These are phyloP conservation scores for Nephotettix cincticeps DNA, from an alignment of 1,140 invertebrate species.

Conservation along the genomic window DNA sequence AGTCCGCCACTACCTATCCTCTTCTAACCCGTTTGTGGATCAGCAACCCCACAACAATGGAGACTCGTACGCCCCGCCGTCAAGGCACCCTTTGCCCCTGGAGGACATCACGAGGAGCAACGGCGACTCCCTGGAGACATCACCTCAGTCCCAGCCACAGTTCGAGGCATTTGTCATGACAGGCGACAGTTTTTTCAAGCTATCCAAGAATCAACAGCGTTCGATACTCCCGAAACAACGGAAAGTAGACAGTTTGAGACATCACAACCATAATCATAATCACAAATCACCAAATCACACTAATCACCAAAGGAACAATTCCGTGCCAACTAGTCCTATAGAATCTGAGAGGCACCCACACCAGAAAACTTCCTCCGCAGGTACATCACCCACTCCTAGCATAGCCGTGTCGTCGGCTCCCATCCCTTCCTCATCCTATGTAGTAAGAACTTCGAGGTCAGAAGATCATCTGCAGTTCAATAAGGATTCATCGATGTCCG, in stretches of 20 bases:
- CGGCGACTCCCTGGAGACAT: conserved; percentile 21
- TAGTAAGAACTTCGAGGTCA: conserved; percentile 68
- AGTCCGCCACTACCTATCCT: conserved; percentile 70
- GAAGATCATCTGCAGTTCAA: conserved; percentile 77
- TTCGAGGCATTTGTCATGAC: conserved; percentile 97
- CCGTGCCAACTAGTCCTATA: conserved; percentile 79
- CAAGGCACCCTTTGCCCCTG: conserved; percentile 30
- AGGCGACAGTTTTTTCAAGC: conserved; percentile 90
- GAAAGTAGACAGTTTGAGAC: conserved; percentile 57
- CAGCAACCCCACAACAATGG: conserved; percentile 19
- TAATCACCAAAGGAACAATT: conserved; percentile 59
- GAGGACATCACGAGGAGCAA: conserved; percentile 35
- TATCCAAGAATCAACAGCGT: conserved; percentile 73
- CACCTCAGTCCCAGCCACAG: conserved; percentile 41
- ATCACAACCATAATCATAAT: conserved; percentile 49
- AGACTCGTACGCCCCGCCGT: conserved; percentile 22
- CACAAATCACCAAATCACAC: conserved; percentile 47
- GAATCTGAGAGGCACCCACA: conserved; percentile 48
- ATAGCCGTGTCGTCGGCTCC: conserved; percentile 24
- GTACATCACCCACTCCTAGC: conserved; percentile 37
- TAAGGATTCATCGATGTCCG: conserved; percentile 66
- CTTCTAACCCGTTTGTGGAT: conserved; percentile 38
- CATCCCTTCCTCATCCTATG: conserved; percentile 37
- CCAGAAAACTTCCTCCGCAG: conserved; percentile 32
- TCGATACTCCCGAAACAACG: conserved; percentile 60